phyloP scores from a whole-genome alignment of 2,113 vertebrate species.

The Mobula hypostoma region DNA sequence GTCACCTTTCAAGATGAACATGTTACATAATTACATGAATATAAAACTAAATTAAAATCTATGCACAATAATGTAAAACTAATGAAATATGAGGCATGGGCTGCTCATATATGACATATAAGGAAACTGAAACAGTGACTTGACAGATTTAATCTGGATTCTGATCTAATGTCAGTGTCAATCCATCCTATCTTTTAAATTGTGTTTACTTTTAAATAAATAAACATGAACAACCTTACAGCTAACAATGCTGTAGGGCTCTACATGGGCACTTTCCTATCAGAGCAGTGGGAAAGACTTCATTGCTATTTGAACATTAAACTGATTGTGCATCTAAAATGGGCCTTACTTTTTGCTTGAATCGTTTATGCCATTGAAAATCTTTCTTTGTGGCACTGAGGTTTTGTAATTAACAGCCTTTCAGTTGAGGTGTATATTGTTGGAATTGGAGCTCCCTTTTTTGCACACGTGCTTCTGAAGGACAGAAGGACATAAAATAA shows the following conservation, averaged over 20 bases:
- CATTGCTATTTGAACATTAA: not conserved
- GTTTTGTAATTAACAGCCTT: not conserved
- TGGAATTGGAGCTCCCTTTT: not conserved
- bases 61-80: not conserved
- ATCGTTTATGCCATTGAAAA: not conserved
- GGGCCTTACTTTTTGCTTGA: not conserved
- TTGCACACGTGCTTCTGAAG: not conserved
- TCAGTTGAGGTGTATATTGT: not conserved
- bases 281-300: not conserved
- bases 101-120: not conserved
- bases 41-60: not conserved
- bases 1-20: not conserved
- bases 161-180: not conserved
- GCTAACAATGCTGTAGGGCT: not conserved
- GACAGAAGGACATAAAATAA: too few species aligned
- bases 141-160: not conserved
- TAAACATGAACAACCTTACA: too few species aligned
- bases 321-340: not conserved
- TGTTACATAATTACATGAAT: not conserved
- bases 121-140: not conserved
- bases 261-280: not conserved
- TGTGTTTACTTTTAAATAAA: not conserved
- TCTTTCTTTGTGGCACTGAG: not conserved
- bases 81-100: not conserved
- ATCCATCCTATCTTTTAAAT: not conserved